phyloP scores from a whole-genome alignment of 2,888 invertebrate species.

The Gari tellinella region DNA sequence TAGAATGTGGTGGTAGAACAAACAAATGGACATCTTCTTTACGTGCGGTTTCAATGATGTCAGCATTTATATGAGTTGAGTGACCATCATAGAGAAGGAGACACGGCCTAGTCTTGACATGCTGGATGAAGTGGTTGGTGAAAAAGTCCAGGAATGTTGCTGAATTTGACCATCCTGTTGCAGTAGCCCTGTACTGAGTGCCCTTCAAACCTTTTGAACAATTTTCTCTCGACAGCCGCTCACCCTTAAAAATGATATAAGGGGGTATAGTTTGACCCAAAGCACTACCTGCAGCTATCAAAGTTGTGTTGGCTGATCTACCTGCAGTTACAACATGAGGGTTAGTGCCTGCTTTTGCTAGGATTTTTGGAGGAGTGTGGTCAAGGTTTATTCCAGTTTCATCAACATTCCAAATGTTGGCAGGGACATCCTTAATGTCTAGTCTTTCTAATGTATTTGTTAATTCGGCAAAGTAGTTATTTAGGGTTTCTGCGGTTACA shows the following conservation, averaged over 20 bases:
- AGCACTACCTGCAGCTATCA: slow-evolving; percentile 43
- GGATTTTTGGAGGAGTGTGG: slow-evolving; percentile 39
- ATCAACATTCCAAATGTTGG: slow-evolving; percentile 43
- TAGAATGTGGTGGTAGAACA: slow-evolving; percentile 35
- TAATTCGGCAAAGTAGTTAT: slow-evolving; percentile 18
- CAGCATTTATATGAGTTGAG: slow-evolving; percentile 39
- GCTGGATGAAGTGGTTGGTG: slow-evolving; percentile 30
- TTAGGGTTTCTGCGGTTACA: slow-evolving; percentile 11
- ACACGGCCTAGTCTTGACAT: slow-evolving; percentile 27
- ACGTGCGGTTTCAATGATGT: slow-evolving; percentile 29
- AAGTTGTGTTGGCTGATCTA: slow-evolving; percentile 21
- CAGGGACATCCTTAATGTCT: slow-evolving; percentile 25
- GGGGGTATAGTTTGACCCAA: slow-evolving; percentile 42
- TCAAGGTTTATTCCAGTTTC: slow-evolving; percentile 32
- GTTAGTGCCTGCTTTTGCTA: slow-evolving; percentile 28
- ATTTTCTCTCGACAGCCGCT: slow-evolving; percentile 20
- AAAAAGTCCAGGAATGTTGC: slow-evolving; percentile 34
- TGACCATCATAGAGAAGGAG: slow-evolving; percentile 45
- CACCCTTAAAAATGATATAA: slow-evolving; percentile 43
- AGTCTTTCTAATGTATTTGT: slow-evolving; percentile 16
- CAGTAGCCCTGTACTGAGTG: slow-evolving; percentile 1
- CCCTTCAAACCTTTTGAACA: slow-evolving; percentile 8
- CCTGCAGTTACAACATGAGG: slow-evolving; percentile 20
- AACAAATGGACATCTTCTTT: slow-evolving; percentile 29
- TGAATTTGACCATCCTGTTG: slow-evolving; percentile 28